phyloP scores from a whole-genome alignment of 2,797 vertebrate species.

The Tenualosa ilisha region DNA sequence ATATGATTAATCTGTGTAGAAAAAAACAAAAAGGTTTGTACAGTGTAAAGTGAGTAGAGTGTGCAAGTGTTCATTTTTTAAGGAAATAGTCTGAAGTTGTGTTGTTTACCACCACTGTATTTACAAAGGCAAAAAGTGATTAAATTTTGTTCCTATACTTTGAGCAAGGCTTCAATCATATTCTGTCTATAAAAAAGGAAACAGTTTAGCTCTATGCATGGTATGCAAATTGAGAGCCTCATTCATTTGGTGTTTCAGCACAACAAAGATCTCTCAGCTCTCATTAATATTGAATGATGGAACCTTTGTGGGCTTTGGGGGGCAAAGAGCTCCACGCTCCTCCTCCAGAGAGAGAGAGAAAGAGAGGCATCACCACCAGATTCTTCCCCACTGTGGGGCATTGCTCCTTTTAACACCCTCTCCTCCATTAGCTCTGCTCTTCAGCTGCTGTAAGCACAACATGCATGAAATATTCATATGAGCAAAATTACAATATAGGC shows the following conservation, averaged over 20 bases:
- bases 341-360: neutral
- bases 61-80: neutral
- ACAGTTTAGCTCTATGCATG: neutral
- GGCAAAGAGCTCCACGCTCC: conserved; percentile 34
- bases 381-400: conserved; percentile 29
- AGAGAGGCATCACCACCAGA: conserved; percentile 23
- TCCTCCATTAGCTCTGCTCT: conserved; percentile 35
- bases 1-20: no score
- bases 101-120: neutral
- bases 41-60: no score
- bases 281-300: conserved; percentile 56
- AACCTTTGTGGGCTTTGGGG: conserved; percentile 44
- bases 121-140: neutral
- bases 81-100: no score
- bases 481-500: conserved; percentile 41
- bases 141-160: neutral
- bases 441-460: conserved; percentile 30
- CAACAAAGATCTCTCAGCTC: conserved; percentile 3
- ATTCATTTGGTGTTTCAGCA: conserved; percentile 7
- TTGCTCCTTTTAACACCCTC: conserved; percentile 49
- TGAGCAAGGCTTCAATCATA: neutral
- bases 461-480: conserved; percentile 50
- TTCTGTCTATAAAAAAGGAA: neutral
- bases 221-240: neutral
- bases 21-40: neutral